Conservation (phyloP, 2,888 invertebrate genomes). For the Tetheella fluctuosa region DNA sequence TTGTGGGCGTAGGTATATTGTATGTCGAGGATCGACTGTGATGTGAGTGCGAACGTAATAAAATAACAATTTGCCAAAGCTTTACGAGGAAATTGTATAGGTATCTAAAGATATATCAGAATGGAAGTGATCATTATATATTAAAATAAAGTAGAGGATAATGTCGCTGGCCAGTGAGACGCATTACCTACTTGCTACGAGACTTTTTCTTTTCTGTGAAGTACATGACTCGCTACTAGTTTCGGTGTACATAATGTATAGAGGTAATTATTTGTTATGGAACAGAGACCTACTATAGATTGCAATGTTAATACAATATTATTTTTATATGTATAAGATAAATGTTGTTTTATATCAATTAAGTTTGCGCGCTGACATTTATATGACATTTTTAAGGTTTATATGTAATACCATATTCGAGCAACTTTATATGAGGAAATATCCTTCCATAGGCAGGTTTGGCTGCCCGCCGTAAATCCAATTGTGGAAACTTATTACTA, state of each 20-base stretch:
- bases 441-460: too few species aligned
- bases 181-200: not conserved
- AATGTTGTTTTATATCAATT: too few species aligned
- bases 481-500: too few species aligned
- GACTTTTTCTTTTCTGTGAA: not conserved
- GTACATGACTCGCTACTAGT: not conserved
- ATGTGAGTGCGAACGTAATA: constrained; percentile 6
- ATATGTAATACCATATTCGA: too few species aligned
- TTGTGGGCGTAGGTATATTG: not conserved
- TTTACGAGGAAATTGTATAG: not conserved
- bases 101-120: not conserved
- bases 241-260: not conserved
- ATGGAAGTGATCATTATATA: not conserved
- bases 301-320: too few species aligned
- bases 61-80: constrained; percentile 6
- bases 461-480: too few species aligned
- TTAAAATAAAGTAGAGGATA: not conserved
- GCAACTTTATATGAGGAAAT: too few species aligned
- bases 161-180: not conserved
- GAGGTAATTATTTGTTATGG: not conserved
- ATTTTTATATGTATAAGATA: too few species aligned
- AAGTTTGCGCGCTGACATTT: too few species aligned
- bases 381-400: too few species aligned
- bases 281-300: too few species aligned
- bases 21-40: not conserved